Percentiles rank a stretch among this genome's conserved stretches.
Evolutionary conservation across 2,113 vertebrate species (phyloP).

Genomic region (Nothocercus nigrocapillus): DNA sequence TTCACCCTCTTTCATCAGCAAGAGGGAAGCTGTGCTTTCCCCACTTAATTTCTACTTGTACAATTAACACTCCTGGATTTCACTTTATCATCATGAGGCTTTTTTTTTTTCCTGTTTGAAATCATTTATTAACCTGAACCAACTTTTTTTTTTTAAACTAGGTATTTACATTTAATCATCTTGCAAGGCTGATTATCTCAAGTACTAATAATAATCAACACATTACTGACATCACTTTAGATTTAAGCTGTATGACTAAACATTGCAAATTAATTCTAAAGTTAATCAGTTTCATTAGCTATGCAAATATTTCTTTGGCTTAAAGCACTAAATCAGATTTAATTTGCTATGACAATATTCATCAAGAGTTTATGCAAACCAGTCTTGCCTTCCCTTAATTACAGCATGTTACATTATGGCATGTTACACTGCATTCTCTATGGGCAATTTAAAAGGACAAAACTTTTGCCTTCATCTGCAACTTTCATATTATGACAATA

Average conservation of each 20-base stretch:
- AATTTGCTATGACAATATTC: constrained; percentile 57
- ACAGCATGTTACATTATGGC: not conserved
- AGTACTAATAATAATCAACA: constrained; percentile 73
- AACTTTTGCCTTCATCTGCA: not conserved
- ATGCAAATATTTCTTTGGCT: constrained; percentile 67
- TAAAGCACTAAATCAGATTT: constrained; percentile 69
- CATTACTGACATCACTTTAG: constrained; percentile 67
- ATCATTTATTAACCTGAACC: constrained; percentile 61
- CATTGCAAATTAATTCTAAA: constrained; percentile 62
- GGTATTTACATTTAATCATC: constrained; percentile 75
- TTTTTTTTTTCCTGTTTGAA: constrained; percentile 37
- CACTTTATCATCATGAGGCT: constrained; percentile 25
- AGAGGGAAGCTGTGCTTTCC: not conserved
- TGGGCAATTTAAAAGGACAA: not conserved
- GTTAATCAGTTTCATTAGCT: constrained; percentile 72
- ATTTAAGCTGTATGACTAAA: constrained; percentile 59
- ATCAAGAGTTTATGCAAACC: not conserved
- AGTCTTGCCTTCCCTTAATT: constrained; percentile 32
- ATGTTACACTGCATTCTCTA: not conserved
- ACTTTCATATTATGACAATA: not conserved
- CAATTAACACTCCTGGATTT: constrained; percentile 44
- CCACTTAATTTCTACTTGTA: not conserved
- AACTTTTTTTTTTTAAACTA: constrained; percentile 32
- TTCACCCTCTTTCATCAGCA: not conserved
- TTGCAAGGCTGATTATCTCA: constrained; percentile 65